Conservation (phyloP, 2,888 invertebrate species). For the Philonicus albiceps region DNA sequence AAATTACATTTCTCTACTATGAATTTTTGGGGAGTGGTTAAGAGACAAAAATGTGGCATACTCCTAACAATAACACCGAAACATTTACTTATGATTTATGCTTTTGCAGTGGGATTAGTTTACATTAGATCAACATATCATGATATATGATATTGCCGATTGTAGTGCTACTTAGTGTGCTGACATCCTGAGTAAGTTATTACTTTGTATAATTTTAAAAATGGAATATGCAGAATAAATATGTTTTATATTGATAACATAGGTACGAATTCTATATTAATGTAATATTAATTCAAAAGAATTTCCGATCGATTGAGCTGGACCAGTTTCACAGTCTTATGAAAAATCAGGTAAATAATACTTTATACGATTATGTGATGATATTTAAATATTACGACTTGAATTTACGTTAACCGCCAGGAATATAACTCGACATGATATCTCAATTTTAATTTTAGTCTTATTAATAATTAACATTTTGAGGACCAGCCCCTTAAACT, state of each 20-base stretch:
- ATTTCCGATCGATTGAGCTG: not conserved
- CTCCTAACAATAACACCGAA: not conserved
- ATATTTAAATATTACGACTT: not conserved
- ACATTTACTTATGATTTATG: conserved; percentile 1
- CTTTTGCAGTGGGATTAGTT: not conserved
- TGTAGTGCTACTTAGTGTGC: not conserved
- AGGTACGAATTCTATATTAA: not conserved
- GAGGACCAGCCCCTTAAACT: not conserved
- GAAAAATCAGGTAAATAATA: not conserved
- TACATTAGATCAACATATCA: not conserved
- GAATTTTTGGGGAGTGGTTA: not conserved
- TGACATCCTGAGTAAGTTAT: not conserved
- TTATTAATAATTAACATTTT: not conserved
- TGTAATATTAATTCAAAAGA: not conserved
- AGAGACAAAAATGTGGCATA: not conserved
- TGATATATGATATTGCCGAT: not conserved
- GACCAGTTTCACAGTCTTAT: too few relatives aligned
- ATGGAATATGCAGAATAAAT: not conserved
- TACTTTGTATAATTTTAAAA: not conserved
- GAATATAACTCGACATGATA: not conserved
- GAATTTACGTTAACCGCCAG: not conserved
- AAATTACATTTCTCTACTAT: not conserved
- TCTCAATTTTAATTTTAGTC: not conserved
- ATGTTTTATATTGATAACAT: not conserved
- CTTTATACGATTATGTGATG: not conserved